These are phyloP conservation scores for Rhizomys pruinosus DNA, from an alignment of 2,113 vertebrate species.

Conservation along the genomic window DNA sequence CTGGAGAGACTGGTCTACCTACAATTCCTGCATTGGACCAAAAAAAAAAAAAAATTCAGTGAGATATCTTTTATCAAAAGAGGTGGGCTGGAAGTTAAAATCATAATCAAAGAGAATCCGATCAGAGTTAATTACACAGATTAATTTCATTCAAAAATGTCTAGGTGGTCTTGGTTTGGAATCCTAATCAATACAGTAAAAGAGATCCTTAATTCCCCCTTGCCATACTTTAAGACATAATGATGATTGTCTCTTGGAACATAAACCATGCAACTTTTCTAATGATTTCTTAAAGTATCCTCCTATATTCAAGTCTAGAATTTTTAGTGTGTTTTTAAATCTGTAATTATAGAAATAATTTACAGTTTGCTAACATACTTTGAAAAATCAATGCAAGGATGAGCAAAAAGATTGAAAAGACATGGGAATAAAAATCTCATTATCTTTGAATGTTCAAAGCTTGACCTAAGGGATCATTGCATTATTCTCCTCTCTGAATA, in stretches of 20 bases:
- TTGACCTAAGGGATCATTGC: not conserved
- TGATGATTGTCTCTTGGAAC: not conserved
- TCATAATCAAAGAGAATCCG: not conserved
- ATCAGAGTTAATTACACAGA: not conserved
- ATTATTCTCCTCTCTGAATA: slow-evolving; percentile 33
- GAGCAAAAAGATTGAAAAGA: slow-evolving; percentile 20
- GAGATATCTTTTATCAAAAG: not conserved
- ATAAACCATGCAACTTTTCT: not conserved
- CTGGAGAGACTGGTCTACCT: no score
- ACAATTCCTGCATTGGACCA: no score
- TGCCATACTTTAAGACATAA: not conserved
- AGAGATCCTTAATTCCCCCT: not conserved
- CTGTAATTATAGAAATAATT: slow-evolving; percentile 6
- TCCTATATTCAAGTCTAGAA: not conserved
- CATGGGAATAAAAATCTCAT: slow-evolving; percentile 22
- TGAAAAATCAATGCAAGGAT: not conserved
- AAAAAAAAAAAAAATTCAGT: not conserved
- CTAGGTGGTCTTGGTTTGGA: not conserved
- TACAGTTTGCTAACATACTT: slow-evolving; percentile 8
- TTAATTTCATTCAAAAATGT: not conserved
- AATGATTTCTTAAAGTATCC: not conserved
- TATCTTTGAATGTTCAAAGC: not conserved
- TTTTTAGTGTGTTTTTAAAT: not conserved
- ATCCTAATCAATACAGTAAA: not conserved
- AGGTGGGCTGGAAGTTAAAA: not conserved